Conservation (phyloP, 92 coral and sea anemone species). For the Paramuricea clavata region DNA sequence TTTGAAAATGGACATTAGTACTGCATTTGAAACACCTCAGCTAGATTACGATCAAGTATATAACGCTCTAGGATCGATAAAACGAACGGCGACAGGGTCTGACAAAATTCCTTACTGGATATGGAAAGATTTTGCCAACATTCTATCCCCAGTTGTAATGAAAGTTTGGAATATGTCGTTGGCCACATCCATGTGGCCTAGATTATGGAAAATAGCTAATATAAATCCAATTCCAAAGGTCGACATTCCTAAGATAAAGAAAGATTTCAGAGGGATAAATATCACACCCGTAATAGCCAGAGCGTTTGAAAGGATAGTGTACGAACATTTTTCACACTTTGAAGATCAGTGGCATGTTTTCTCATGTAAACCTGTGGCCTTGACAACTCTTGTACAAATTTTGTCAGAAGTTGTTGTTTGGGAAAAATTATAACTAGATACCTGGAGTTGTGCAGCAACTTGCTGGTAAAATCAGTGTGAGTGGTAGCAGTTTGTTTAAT, state of each 20-base stretch:
- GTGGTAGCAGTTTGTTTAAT: constrained; percentile 53
- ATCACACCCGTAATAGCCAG: constrained; percentile 68
- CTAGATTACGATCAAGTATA: background rate
- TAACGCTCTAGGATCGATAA: background rate
- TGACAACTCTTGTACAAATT: constrained; percentile 33
- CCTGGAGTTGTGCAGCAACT: constrained; percentile 52
- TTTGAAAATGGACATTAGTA: background rate
- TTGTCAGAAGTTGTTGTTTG: constrained; percentile 32
- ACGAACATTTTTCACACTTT: constrained; percentile 28
- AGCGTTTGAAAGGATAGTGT: constrained; percentile 46
- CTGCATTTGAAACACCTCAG: background rate
- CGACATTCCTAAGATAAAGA: constrained; percentile 46
- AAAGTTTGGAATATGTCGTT: constrained; percentile 60
- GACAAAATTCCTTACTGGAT: constrained; percentile 4
- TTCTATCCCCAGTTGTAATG: constrained; percentile 35
- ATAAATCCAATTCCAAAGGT: constrained; percentile 69
- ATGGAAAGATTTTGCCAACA: constrained; percentile 24
- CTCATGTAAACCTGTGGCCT: constrained; percentile 32
- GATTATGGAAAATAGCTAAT: constrained; percentile 70
- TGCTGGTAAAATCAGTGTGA: constrained; percentile 49
- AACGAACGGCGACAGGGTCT: constrained; percentile 2
- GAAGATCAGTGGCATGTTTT: constrained; percentile 46
- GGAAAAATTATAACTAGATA: constrained; percentile 35
- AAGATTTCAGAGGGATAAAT: constrained; percentile 66
- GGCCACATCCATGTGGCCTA: constrained; percentile 47